Conservation (phyloP, 2,113 vertebrate genomes). For the Malurus melanocephalus region DNA sequence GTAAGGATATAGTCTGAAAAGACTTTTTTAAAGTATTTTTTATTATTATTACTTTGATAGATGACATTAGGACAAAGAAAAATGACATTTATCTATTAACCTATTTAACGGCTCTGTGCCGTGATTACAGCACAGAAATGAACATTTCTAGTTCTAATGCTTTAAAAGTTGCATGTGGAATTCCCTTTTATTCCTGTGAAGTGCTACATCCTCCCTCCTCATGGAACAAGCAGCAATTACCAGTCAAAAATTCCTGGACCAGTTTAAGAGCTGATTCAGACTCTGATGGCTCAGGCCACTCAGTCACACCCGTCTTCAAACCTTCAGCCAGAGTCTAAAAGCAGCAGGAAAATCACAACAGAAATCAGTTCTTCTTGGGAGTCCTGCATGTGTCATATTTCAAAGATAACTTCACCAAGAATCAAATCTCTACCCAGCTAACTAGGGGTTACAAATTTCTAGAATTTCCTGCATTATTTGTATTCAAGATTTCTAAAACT, state of each 20-base stretch:
- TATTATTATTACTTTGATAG: neutral
- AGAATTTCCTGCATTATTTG: neutral
- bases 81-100: neutral
- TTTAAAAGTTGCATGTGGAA: neutral
- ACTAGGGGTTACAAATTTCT: neutral
- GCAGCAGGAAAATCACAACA: neutral
- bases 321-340: constrained; percentile 83
- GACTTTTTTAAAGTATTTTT: fast-evolving
- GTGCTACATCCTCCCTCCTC: neutral
- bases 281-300: constrained; percentile 86
- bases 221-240: constrained; percentile 54
- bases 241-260: constrained; percentile 83
- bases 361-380: neutral
- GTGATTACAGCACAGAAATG: neutral
- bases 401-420: neutral
- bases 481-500: neutral
- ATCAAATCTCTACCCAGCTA: neutral
- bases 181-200: neutral
- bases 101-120: neutral
- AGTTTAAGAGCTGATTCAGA: constrained; percentile 77
- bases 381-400: neutral
- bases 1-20: neutral
- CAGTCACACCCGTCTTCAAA: constrained; percentile 82
- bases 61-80: neutral
- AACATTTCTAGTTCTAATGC: neutral